Evolutionary conservation across 2,888 invertebrate genomes (phyloP).

Genomic region (Ectobius pallidus): DNA sequence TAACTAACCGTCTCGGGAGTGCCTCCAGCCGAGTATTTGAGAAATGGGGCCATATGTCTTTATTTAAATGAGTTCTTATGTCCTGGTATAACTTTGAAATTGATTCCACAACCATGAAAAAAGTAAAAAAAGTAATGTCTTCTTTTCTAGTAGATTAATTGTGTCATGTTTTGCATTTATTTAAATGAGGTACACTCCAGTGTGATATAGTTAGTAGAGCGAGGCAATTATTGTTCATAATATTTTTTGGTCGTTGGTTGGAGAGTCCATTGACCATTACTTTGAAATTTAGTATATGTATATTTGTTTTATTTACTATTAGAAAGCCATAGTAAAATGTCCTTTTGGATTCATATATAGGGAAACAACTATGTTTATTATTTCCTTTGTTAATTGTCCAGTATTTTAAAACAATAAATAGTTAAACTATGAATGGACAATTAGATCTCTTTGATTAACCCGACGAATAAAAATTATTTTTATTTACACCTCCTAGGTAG

Average conservation of each 20-base stretch:
- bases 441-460: neutral
- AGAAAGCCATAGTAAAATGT: neutral
- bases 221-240: neutral
- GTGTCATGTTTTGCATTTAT: slow-evolving; percentile 16
- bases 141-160: neutral
- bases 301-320: neutral
- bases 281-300: neutral
- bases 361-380: slow-evolving; percentile 1
- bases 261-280: neutral
- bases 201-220: slow-evolving; percentile 7
- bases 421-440: neutral
- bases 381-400: slow-evolving; percentile 20
- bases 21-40: slow-evolving; percentile 24
- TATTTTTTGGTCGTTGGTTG: slow-evolving; percentile 19
- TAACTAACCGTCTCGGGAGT: slow-evolving; percentile 31
- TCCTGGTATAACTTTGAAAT: slow-evolving; percentile 7
- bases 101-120: neutral
- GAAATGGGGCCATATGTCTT: slow-evolving; percentile 20
- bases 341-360: neutral
- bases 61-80: slow-evolving; percentile 11
- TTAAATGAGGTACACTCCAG: neutral
- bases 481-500: too few species aligned
- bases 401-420: slow-evolving; percentile 28
- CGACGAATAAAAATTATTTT: too few species aligned
- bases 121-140: neutral